Base-by-base conservation (phyloP, 2,797 vertebrate genomes). In the Neosalanx taihuensis region DNA sequence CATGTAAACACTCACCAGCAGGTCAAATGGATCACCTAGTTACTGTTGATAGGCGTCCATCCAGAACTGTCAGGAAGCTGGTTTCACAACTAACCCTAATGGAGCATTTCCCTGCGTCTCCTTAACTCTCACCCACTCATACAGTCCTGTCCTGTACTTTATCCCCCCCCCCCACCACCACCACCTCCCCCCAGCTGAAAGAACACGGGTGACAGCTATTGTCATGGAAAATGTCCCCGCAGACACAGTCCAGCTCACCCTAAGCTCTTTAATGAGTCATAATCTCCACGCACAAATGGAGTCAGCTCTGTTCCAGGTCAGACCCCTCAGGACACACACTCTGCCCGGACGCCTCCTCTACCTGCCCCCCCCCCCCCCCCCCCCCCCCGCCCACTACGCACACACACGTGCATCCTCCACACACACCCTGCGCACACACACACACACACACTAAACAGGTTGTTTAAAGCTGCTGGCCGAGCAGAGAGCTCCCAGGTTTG, bases 221-320 rank as follows among this genome's bases (percentile, higher is more conserved):
- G 41, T 67, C 64, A 29, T 64, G 37, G 69, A 73, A 85, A 78
- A 76, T 76, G 71, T 75, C 65, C 77, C 37, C 13, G 53, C 5
- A 23, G 67, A 68, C 64, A 74, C 70, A 78, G 76, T 69, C 64
- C 61, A 53, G 13, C 61, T 61, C 68, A 65, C 15, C 37, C 7
- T 41, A 41, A 41, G 37, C 37, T 41, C 37, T 41, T 41, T 74
- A 64, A 78, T 76, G 73, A 83, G 3, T 78, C 67, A 79, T 84
- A 81, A 82, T 85, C 79, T 83, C 74, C 65, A 64, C 51, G 75
- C 71, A 64, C 70, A 79, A 85, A 76, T 74, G 81, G 77, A 80
- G 81, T 79, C 67, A 7, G 51, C 46, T 79, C 51, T 41, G 3
- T 18, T 72, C 67, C 33, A 76, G 69, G 65, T 64, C 72, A 68